These are phyloP conservation scores for Hanleya hanleyi DNA, from an alignment of 2,888 invertebrate genomes.

Conservation along the genomic window DNA sequence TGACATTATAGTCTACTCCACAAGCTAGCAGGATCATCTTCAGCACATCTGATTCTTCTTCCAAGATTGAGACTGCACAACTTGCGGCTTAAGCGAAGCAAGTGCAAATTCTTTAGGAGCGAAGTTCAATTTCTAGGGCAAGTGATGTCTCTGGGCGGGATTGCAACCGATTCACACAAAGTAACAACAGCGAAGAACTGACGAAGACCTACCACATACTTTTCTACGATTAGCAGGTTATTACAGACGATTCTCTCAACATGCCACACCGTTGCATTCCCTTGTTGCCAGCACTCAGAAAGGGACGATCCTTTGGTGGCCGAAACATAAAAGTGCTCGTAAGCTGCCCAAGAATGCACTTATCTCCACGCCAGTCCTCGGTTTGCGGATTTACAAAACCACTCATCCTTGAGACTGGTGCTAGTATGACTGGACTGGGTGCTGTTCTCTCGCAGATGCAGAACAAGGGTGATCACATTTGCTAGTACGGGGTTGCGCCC, in stretches of 20 bases:
- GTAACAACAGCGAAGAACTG: conserved; percentile 17
- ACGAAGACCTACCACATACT: conserved; percentile 20
- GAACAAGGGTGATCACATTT: too few species aligned
- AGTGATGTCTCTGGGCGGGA: conserved; percentile 27
- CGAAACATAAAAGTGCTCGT: too few species aligned
- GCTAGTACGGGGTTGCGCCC: too few species aligned
- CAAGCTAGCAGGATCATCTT: conserved; percentile 17
- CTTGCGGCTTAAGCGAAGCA: too few species aligned
- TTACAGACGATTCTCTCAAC: conserved; percentile 32
- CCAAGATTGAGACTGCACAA: too few species aligned
- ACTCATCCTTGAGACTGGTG: not conserved
- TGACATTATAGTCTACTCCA: conserved; percentile 3
- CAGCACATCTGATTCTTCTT: too few species aligned
- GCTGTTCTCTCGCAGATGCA: too few species aligned
- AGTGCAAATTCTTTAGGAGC: too few species aligned
- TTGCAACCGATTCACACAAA: conserved; percentile 21
- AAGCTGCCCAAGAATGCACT: conserved; percentile 19
- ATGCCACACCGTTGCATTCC: conserved; percentile 20
- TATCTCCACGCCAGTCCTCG: conserved; percentile 24
- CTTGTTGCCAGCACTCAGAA: too few species aligned
- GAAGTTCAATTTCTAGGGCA: too few species aligned
- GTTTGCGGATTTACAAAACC: conserved; percentile 30
- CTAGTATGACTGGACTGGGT: too few species aligned
- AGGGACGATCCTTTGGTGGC: too few species aligned
- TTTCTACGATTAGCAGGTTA: conserved; percentile 35